Conservation (phyloP, 2,113 vertebrate genomes). For the Kryptolebias marmoratus region DNA sequence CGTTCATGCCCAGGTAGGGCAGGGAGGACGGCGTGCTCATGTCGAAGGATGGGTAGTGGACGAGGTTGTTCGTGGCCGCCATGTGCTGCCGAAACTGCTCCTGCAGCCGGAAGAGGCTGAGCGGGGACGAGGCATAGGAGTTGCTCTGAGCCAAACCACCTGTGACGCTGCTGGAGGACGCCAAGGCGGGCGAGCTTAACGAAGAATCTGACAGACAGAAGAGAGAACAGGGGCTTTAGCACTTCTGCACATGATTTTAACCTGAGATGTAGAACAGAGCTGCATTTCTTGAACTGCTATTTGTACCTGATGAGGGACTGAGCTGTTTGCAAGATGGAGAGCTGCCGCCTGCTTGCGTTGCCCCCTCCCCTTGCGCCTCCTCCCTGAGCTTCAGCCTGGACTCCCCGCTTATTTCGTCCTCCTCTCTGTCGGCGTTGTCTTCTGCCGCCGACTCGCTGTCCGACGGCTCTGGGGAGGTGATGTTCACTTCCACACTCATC, state of each 20-base stretch:
- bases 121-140: conserved; percentile 95
- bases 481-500: conserved; percentile 86
- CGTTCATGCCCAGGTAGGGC: conserved; percentile 95
- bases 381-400: conserved; percentile 64
- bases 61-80: conserved; percentile 97
- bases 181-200: conserved; percentile 78
- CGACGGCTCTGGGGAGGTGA: conserved; percentile 93
- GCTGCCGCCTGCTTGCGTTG: conserved; percentile 77
- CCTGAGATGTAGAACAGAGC: no score
- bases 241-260: not conserved
- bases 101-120: conserved; percentile 98
- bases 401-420: conserved; percentile 77
- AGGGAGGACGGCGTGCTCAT: conserved; percentile 89
- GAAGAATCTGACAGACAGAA: conserved; percentile 86
- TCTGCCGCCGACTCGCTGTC: conserved; percentile 91
- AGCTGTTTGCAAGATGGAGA: conserved; percentile 86
- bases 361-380: conserved; percentile 83
- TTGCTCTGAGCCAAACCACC: conserved; percentile 86
- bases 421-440: conserved; percentile 88
- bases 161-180: conserved; percentile 81
- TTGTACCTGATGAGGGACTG: conserved; percentile 92
- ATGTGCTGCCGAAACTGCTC: conserved; percentile 99
- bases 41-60: conserved; percentile 97
- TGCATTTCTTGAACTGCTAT: not conserved
- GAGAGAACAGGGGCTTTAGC: conserved; percentile 9